Evolutionary conservation across 2,888 invertebrate species (phyloP), one percentile per base, ranked within the genome.

Genomic region (Allygus modestus): DNA sequence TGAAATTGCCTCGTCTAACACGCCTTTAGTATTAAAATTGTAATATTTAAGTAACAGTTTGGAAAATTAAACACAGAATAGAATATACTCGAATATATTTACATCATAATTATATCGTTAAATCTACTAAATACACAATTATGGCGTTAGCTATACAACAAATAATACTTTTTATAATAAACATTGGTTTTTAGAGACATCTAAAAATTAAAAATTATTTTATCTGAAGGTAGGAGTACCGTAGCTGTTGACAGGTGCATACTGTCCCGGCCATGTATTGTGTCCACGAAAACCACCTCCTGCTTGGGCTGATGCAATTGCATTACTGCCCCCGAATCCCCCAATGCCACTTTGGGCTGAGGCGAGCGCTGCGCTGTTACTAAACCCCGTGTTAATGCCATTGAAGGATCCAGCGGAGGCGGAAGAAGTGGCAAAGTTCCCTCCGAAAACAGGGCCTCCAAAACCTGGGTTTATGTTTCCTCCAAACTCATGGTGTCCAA

Each of bases 251-350:
- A 46, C 46, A 46, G 46, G 46, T 46, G 46, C 46, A 46, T 46
- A 15, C 9, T 46, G 46, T 1, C 17, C 9, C 1, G 15, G 15
- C 12, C 1, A 7, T 7, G 17, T 46, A 46, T 7, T 15, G 12
- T 1, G 1, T 17, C 46, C 46, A 15, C 46, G 7, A 46, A 46
- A 46, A 46, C 17, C 17, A 43, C 79, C 31, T 11, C 20, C 79
- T 28, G 46, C 79, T 43, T 43, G 79, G n/a, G 81, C 54, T 58
- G 46, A 26, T 1, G 51, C 54, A 58, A 37, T 12, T 9, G 81
- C 23, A 26, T 41, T 75, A 37, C 75, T 75, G 31, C 75, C 20
- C 2, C 33, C 75, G 26, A 75, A 75, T 20, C 75, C 75, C 20
- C 12, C 75, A 31, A 1, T 71, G 28, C 75, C 43, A 75, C 75